phyloP scores from a whole-genome alignment of 1,140 invertebrate genomes.

The Scaptomyza montana region DNA sequence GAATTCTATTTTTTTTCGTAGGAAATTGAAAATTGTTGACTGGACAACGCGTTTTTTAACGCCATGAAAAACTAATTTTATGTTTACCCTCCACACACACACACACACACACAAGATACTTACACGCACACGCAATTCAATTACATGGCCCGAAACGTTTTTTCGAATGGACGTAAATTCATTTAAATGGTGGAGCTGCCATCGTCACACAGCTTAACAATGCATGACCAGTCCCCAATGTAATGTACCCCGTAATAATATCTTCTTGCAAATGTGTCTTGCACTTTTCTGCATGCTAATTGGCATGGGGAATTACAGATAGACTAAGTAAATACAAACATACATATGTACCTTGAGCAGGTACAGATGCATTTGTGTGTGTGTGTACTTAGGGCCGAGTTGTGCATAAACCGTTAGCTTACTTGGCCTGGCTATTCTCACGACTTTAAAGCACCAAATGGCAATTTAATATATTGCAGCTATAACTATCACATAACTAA shows the following conservation, averaged over 20 bases:
- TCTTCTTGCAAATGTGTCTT: slow-evolving; percentile 59
- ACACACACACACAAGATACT: slow-evolving; percentile 11
- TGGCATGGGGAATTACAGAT: slow-evolving; percentile 45
- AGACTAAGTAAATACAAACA: too few species aligned
- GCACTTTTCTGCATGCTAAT: slow-evolving; percentile 78
- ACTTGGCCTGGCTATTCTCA: slow-evolving; percentile 55
- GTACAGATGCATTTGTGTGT: not conserved
- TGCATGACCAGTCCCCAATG: slow-evolving; percentile 64
- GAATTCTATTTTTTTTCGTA: slow-evolving; percentile 54
- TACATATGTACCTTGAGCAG: not conserved
- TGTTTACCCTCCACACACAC: slow-evolving; percentile 64
- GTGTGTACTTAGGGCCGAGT: slow-evolving; percentile 16
- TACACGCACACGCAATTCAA: slow-evolving; percentile 62
- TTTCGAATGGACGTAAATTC: slow-evolving; percentile 52
- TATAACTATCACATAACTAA: slow-evolving; percentile 64
- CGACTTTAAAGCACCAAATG: slow-evolving; percentile 45
- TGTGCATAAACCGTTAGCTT: slow-evolving; percentile 69
- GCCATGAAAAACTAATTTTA: slow-evolving; percentile 82
- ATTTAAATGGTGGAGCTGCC: slow-evolving; percentile 68
- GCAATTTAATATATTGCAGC: slow-evolving; percentile 64
- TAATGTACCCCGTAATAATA: slow-evolving; percentile 50
- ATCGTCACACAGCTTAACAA: slow-evolving; percentile 55
- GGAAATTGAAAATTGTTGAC: slow-evolving; percentile 55
- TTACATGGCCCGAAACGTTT: slow-evolving; percentile 64
- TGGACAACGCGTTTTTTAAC: slow-evolving; percentile 73